phyloP scores from a whole-genome alignment of 1,140 invertebrate genomes.

The Protaetia brevitarsis region DNA sequence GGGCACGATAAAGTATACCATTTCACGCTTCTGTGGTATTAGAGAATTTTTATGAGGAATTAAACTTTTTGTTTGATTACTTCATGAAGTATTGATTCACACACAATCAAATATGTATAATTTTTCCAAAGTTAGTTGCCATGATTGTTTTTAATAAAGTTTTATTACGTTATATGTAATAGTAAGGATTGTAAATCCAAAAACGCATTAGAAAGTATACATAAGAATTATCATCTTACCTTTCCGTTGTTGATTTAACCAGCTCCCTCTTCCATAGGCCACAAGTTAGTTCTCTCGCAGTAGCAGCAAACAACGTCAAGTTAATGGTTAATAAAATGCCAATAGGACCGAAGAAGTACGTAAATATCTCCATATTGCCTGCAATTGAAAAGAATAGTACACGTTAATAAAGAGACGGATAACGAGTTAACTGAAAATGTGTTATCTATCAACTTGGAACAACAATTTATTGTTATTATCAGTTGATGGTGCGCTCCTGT shows the following conservation, averaged over 20 bases:
- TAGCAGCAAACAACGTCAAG: slow-evolving; percentile 72
- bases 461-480: too few species aligned
- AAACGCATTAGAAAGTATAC: not conserved
- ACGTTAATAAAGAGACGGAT: too few species aligned
- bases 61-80: not conserved
- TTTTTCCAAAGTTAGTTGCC: not conserved
- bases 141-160: too few species aligned
- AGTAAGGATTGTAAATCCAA: too few species aligned
- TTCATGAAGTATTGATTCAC: not conserved
- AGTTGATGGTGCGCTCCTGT: too few species aligned
- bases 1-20: too few species aligned
- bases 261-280: slow-evolving; percentile 83
- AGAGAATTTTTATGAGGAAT: too few species aligned
- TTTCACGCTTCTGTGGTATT: too few species aligned
- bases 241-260: slow-evolving; percentile 81
- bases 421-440: too few species aligned
- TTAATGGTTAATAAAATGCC: slow-evolving; percentile 73
- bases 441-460: too few species aligned
- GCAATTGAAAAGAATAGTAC: slow-evolving; percentile 37
- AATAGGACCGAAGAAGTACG: slow-evolving; percentile 79
- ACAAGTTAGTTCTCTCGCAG: slow-evolving; percentile 79
- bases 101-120: not conserved
- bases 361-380: slow-evolving; percentile 72
- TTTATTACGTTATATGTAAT: too few species aligned
- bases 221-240: slow-evolving; percentile 50